phyloP scores from a whole-genome alignment of 2,113 vertebrate genomes.

The Bubalus kerabau region DNA sequence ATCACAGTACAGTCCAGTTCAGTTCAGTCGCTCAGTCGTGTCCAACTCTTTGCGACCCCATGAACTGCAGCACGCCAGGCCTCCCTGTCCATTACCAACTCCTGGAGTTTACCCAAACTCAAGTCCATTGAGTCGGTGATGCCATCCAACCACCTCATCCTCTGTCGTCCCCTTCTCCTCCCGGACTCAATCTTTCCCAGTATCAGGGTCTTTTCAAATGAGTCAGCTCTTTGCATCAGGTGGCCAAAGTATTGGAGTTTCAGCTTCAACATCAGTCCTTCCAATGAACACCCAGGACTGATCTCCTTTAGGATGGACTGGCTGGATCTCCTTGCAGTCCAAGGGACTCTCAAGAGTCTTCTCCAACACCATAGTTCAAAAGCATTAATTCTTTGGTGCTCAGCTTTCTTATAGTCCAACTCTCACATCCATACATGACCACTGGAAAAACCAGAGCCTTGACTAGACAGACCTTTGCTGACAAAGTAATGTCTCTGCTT shows the following conservation, averaged over 20 bases:
- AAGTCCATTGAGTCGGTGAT: not conserved
- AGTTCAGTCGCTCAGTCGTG: not conserved
- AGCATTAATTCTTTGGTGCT: not conserved
- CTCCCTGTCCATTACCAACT: not conserved
- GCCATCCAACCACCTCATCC: not conserved
- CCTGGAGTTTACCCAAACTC: not conserved
- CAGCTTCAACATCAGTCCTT: not conserved
- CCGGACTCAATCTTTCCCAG: fast-evolving
- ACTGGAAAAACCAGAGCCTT: not conserved
- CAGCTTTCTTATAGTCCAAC: not conserved
- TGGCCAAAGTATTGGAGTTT: not conserved
- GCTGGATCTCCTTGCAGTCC: not conserved
- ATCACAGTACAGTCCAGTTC: too few relatives aligned
- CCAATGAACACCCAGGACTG: not conserved
- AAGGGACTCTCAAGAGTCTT: not conserved
- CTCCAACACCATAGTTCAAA: not conserved
- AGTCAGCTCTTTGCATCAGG: not conserved
- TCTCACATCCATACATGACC: not conserved
- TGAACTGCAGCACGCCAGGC: not conserved
- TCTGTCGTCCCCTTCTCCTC: not conserved
- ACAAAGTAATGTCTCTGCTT: not conserved
- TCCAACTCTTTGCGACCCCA: not conserved
- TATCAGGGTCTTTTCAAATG: not conserved
- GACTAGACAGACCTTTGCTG: not conserved
- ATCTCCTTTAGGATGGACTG: not conserved